These are phyloP conservation scores for Anoplophora glabripennis DNA, from an alignment of 1,140 invertebrate genomes.

Conservation along the genomic window DNA sequence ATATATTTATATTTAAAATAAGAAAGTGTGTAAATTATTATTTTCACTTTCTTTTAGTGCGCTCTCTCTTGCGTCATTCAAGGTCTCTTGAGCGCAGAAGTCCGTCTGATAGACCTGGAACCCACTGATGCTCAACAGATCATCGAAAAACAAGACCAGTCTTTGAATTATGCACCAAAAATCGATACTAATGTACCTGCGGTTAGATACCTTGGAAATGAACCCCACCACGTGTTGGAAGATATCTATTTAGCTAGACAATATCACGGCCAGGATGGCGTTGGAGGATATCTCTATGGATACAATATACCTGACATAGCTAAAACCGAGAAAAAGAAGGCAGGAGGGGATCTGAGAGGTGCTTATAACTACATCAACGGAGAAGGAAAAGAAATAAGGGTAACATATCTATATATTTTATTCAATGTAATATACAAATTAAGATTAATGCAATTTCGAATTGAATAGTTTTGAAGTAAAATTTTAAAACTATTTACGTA, in stretches of 20 bases:
- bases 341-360: constrained; percentile 53
- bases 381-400: constrained; percentile 53
- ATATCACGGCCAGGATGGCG: constrained; percentile 59
- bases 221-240: constrained; percentile 62
- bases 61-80: no score
- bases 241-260: constrained; percentile 64
- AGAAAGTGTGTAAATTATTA: no score
- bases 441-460: background rate
- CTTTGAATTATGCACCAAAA: constrained; percentile 53
- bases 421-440: no score
- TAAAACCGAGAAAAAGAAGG: constrained; percentile 55
- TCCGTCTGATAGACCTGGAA: constrained; percentile 53
- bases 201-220: constrained; percentile 53
- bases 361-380: constrained; percentile 53
- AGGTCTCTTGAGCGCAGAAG: constrained; percentile 28
- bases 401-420: no score
- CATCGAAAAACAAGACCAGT: constrained; percentile 50
- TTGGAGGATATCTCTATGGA: constrained; percentile 63
- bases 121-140: constrained; percentile 62
- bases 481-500: no score
- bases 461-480: background rate
- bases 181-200: constrained; percentile 52
- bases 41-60: no score
- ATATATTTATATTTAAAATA: no score
- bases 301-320: constrained; percentile 63